Base-by-base conservation (phyloP, 2,797 vertebrate genomes). In the Momotus momota region DNA sequence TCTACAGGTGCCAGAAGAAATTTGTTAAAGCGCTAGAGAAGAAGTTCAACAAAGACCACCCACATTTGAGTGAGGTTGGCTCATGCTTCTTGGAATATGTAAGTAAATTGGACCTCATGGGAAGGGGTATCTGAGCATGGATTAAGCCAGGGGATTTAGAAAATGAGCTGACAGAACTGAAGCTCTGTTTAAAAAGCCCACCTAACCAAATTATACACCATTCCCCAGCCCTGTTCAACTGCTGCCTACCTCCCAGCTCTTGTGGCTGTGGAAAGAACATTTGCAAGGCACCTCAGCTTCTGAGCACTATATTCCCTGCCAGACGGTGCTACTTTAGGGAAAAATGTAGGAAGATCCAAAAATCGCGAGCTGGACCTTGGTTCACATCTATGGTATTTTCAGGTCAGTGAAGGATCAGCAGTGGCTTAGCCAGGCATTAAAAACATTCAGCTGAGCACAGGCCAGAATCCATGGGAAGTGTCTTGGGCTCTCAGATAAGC, bases 41-140 rank as follows among this genome's bases (percentile, higher is more conserved):
- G 96, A 99, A 98, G 94, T 99, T 99, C 97, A 99, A 99, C 98
- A 98, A 98, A 90, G 99, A 99, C 81, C 98, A 98, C 82, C 99
- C 99, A 1, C 99, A 99, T 94, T 97, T 99, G 79, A 99, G 99
- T n/a, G 99, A 99, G 96, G 98, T 99, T 21, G 99, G 99, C 62
- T 99, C 98, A 31, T 99, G 99, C 97, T 99, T 99, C 97, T 97
- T 99, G 51, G 99, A 99, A 96, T 99, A 99, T 9, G 99, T 99
- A 98, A 99, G 99, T 88, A 40, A 49, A 21, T 58, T 81, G 51
- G 19, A 27, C 52, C 75, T 87, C 12, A 8, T 3, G 29, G 71
- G 20, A 54, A 58, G 31, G 48, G 70, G 52, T 31, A 25, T 15
- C 38, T 75, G 72, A 55, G 41, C 7, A 33, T 7, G 57, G 57